Evolutionary conservation across 2,888 invertebrate species (phyloP).

Genomic region (Watsonalla cultraria): DNA sequence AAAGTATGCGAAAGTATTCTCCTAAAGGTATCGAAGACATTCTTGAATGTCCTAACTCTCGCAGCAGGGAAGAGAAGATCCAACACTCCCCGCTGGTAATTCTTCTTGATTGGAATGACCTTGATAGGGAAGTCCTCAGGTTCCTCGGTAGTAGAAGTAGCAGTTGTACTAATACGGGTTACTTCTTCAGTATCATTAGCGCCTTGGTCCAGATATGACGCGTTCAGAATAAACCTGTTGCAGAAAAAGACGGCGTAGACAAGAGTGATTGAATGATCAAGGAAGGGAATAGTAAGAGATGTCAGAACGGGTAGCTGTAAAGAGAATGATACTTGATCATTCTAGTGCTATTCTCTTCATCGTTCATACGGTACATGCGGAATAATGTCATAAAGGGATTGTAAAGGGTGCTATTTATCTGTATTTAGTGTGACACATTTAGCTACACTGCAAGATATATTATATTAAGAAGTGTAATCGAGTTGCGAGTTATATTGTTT

Average conservation of each 20-base stretch:
- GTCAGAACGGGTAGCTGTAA: too few species aligned
- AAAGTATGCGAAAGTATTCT: constrained; percentile 52
- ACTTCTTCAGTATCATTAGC: constrained; percentile 4
- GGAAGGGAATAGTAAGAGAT: too few species aligned
- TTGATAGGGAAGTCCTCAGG: constrained; percentile 23
- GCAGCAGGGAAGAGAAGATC: constrained; percentile 52
- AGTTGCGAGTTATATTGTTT: too few species aligned
- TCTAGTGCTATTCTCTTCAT: too few species aligned
- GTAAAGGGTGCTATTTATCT: too few species aligned
- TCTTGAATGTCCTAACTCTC: constrained; percentile 50
- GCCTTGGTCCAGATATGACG: constrained; percentile 14
- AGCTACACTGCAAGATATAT: too few species aligned
- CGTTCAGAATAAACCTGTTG: constrained; percentile 10
- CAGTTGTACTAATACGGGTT: background rate
- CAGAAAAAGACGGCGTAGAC: background rate
- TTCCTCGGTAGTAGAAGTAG: constrained; percentile 15
- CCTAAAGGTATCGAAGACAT: constrained; percentile 44
- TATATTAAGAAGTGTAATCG: too few species aligned
- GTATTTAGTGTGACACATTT: too few species aligned
- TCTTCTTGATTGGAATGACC: constrained; percentile 30
- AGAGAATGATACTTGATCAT: too few species aligned
- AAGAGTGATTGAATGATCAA: too few species aligned
- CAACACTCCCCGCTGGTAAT: constrained; percentile 43
- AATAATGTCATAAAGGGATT: too few species aligned
- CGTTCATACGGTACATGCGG: too few species aligned